phyloP scores from a whole-genome alignment of 2,888 invertebrate species.

The Cotesia congregata region DNA sequence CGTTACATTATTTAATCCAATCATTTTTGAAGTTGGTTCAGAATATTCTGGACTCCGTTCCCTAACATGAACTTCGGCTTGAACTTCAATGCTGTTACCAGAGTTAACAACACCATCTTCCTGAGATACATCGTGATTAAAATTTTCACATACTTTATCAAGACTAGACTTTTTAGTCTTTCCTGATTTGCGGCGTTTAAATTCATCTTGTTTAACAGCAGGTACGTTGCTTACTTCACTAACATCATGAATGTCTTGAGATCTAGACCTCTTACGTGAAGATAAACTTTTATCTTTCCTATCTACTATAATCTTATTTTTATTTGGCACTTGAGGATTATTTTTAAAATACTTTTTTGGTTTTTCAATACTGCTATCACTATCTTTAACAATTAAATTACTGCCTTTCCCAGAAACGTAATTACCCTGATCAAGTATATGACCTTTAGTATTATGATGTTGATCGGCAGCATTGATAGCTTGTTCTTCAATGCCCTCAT shows the following conservation, averaged over 20 bases:
- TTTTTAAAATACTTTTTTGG: neutral
- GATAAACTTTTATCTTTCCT: neutral
- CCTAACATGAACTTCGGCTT: neutral
- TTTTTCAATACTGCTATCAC: neutral
- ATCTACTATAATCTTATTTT: neutral
- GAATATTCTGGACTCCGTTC: neutral
- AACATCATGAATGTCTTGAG: neutral
- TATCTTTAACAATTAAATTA: neutral
- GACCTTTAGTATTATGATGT: no score
- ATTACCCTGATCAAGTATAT: neutral
- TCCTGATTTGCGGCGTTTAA: neutral
- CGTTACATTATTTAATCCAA: neutral
- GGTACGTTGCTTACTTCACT: neutral
- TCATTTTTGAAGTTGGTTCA: neutral
- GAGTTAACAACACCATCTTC: neutral
- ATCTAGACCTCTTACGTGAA: neutral
- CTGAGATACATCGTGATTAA: neutral
- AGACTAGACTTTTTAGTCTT: neutral
- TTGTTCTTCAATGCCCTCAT: neutral
- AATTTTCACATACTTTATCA: neutral
- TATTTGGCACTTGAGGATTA: neutral
- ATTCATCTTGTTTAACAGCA: neutral
- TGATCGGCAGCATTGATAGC: neutral
- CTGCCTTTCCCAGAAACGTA: neutral
- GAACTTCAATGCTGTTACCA: neutral